Base-by-base conservation (phyloP, 2,113 vertebrate species). In the Serilophus lunatus region DNA sequence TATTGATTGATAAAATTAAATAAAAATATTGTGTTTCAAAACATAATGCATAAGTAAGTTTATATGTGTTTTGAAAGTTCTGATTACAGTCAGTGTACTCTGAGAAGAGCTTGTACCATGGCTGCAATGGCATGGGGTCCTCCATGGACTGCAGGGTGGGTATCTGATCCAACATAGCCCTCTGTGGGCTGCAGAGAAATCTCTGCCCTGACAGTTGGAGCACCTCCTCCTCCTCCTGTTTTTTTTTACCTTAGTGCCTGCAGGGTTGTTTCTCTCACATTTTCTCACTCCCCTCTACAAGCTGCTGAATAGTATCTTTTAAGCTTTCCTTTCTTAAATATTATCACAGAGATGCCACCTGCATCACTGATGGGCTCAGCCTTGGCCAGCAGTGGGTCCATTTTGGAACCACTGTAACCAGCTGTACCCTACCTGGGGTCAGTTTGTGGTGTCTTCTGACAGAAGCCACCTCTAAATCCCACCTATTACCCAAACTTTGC, bases 221-320 rank as follows among this genome's bases (percentile, higher is more conserved):
- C 29, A 40, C 1, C 2, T 3, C 35, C 16, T 26, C 24, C 7
- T 2, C 4, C 24, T n/a, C 10, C 40, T n/a, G n/a, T 54, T 63
- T 54, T 47, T 10, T 63, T 24, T 71, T n/a, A 71, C 24, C 15
- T 38, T 47, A 8, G 15, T 70, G 15, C 40, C n/a, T 61, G 18
- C 23, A 70, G 12, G 28, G 29, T 10, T 70, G 5, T 63, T 61
- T 54, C 23, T 70, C 38, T 45, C 28, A 54, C 28, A 29, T 47
- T 40, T 59, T 36, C 57, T 36, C 57, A 25, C n/a, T 75, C 29
- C 18, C 17, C 13, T 40, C 11, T 11, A 63, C 20, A 20, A 92
- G 28, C 12, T 77, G 22, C 36, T 79, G 25, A 4, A 7, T 22
- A 65, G 7, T 9, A 4, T 1, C 29, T 70, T 70, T 71, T 71